Evolutionary conservation across 92 coral and sea anemone species (phyloP).

Genomic region (Isaurus tuberculatus): DNA sequence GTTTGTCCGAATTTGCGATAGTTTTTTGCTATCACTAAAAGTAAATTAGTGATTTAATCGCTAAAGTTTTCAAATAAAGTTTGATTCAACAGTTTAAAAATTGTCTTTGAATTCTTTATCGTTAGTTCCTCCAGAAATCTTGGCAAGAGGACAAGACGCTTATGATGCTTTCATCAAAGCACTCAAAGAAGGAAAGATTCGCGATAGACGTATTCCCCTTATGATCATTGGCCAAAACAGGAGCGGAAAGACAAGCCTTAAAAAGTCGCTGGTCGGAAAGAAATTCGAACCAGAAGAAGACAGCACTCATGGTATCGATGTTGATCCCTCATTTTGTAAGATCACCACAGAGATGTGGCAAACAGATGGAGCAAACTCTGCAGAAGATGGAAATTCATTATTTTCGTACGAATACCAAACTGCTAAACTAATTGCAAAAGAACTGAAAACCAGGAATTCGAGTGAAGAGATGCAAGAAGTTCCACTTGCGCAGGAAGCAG

Average conservation of each 20-base stretch:
- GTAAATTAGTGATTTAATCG: no score
- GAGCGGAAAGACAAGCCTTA: conserved; percentile 72
- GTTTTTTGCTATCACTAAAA: neutral
- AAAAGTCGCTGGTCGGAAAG: conserved; percentile 55
- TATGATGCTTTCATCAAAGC: conserved; percentile 52
- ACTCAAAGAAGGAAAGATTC: conserved; percentile 58
- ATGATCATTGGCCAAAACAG: conserved; percentile 73
- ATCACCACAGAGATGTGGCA: conserved; percentile 16
- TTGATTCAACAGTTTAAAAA: neutral
- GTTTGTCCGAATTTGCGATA: neutral
- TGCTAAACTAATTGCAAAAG: conserved; percentile 1
- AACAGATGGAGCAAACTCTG: neutral
- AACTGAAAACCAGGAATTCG: neutral
- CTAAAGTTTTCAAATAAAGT: neutral
- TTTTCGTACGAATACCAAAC: conserved; percentile 24
- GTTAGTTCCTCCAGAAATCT: conserved; percentile 73
- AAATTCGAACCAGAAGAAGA: conserved; percentile 16
- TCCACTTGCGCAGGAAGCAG: neutral
- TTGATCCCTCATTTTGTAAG: conserved; percentile 22
- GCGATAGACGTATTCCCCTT: conserved; percentile 55
- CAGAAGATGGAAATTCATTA: neutral
- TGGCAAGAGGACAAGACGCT: conserved; percentile 68
- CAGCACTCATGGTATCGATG: conserved; percentile 19
- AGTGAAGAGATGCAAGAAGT: neutral
- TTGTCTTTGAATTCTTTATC: neutral